Percentiles rank a stretch among this genome's conserved stretches.
These are phyloP conservation scores for Fragum fragum DNA, from an alignment of 2,888 invertebrate genomes.

Conservation along the genomic window DNA sequence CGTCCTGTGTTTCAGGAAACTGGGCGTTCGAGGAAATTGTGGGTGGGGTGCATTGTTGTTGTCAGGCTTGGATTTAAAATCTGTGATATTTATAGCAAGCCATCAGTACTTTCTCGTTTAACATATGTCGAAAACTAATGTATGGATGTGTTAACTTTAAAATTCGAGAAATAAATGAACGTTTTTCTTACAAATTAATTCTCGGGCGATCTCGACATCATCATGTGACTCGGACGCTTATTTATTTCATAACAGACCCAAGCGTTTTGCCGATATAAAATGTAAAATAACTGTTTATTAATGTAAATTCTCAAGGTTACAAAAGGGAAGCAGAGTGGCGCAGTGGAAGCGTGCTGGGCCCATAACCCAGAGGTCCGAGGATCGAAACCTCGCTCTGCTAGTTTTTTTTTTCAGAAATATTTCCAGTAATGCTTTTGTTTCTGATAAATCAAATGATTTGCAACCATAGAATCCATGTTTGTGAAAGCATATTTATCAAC, in stretches of 20 bases:
- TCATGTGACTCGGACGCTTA: not conserved
- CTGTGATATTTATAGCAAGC: no score
- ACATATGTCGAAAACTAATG: no score
- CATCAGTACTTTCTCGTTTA: no score
- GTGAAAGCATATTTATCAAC: no score
- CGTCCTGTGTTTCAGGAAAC: not conserved
- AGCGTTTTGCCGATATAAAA: not conserved
- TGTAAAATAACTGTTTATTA: not conserved
- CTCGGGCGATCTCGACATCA: not conserved
- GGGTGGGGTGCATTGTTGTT: not conserved
- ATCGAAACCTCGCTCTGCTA: constrained; percentile 54
- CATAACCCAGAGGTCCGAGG: constrained; percentile 65
- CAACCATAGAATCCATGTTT: no score
- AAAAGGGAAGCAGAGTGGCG: constrained; percentile 62
- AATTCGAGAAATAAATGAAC: not conserved
- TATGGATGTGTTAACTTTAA: no score
- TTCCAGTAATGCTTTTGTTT: no score
- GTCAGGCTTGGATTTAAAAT: no score
- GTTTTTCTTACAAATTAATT: not conserved
- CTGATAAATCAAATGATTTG: not conserved
- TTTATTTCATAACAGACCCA: not conserved
- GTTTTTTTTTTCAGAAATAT: constrained; percentile 45
- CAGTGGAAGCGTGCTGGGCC: constrained; percentile 68
- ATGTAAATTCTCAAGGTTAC: not conserved
- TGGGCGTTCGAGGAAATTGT: not conserved